These are phyloP conservation scores for Macrophya alboannulata DNA, from an alignment of 2,888 invertebrate genomes.

Conservation along the genomic window DNA sequence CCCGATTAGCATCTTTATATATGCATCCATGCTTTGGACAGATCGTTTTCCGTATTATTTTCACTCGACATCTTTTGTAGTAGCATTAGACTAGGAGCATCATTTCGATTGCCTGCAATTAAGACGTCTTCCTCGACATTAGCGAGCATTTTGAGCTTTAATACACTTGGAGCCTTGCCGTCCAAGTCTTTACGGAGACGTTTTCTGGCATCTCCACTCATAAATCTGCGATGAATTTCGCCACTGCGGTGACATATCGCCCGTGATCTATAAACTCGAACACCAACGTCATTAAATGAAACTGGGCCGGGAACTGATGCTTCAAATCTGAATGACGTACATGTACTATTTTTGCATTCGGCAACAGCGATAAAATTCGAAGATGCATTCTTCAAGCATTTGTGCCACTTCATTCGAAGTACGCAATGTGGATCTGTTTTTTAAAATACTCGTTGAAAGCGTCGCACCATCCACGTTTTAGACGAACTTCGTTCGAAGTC, in stretches of 20 bases:
- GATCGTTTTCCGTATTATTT: not conserved
- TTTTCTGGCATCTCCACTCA: not conserved
- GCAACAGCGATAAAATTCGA: constrained; percentile 36
- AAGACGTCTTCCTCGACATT: not conserved
- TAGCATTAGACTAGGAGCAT: not conserved
- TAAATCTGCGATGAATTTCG: not conserved
- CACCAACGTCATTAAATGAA: not conserved
- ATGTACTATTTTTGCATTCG: not conserved
- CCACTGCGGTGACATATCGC: not conserved
- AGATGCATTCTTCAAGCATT: constrained; percentile 35
- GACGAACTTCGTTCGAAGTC: not conserved
- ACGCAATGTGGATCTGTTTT: not conserved
- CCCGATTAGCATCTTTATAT: too few relatives aligned
- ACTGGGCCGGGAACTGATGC: not conserved
- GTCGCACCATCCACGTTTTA: not conserved
- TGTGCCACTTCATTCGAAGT: constrained; percentile 1
- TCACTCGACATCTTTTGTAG: constrained; percentile 19
- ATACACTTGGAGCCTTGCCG: not conserved
- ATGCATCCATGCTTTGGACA: too few relatives aligned
- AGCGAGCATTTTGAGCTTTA: not conserved
- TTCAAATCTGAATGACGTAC: not conserved
- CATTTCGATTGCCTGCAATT: not conserved
- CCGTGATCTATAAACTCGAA: not conserved
- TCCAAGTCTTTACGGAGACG: not conserved
- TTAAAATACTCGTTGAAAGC: not conserved